These are phyloP conservation scores for Mamestra configurata DNA, from an alignment of 1,140 invertebrate species.

Conservation along the genomic window DNA sequence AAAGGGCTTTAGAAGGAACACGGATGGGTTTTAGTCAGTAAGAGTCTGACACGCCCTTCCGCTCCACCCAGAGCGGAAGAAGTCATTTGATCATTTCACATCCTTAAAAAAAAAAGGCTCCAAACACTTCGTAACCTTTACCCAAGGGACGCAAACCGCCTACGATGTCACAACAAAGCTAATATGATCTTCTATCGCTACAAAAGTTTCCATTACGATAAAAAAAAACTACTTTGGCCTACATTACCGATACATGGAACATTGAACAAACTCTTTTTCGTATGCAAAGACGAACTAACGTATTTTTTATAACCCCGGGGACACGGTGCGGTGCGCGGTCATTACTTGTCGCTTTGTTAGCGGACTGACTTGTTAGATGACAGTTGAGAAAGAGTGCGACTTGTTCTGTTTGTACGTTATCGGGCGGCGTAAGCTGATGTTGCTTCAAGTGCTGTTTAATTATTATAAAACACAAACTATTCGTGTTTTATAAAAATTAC, in stretches of 20 bases:
- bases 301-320: constrained; percentile 39
- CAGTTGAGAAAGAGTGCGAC: constrained; percentile 7
- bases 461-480: background rate
- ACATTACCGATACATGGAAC: constrained; percentile 24
- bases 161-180: background rate
- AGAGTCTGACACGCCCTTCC: too few relatives aligned
- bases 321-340: constrained; percentile 26
- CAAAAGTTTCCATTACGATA: constrained; percentile 16
- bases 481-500: background rate
- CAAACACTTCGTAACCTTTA: too few relatives aligned
- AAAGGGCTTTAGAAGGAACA: too few relatives aligned
- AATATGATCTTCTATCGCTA: constrained; percentile 3
- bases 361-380: constrained; percentile 37
- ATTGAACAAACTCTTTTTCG: constrained; percentile 35
- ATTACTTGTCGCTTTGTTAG: constrained; percentile 44
- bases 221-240: constrained; percentile 27
- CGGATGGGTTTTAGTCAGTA: too few relatives aligned
- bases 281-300: too few relatives aligned
- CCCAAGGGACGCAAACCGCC: background rate
- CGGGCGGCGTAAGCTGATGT: background rate
- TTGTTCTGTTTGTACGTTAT: background rate
- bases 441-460: background rate
- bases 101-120: too few relatives aligned
- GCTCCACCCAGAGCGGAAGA: too few relatives aligned
- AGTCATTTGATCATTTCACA: too few relatives aligned